These are phyloP conservation scores for Paraplagusia blochii DNA, from an alignment of 2,113 vertebrate species.

Conservation along the genomic window DNA sequence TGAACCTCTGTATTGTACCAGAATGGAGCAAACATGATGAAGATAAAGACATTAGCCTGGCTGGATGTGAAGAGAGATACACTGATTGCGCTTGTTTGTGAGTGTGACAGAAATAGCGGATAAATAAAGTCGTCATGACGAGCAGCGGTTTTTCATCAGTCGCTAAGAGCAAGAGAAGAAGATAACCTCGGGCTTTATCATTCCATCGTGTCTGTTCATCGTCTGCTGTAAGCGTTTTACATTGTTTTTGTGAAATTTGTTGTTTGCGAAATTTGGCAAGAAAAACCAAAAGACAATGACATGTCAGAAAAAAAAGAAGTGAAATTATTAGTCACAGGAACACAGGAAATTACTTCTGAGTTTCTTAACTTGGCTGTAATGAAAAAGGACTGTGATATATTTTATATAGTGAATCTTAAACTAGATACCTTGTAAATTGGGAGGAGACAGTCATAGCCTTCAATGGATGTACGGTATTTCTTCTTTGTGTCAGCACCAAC, in stretches of 20 bases:
- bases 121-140: conserved; percentile 38
- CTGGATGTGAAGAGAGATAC: conserved; percentile 41
- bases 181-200: conserved; percentile 34
- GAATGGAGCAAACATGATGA: conserved; percentile 35
- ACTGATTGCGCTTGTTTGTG: conserved; percentile 13
- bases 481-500: too few species aligned
- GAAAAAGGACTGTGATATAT: too few species aligned
- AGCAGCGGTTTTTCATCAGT: conserved; percentile 13
- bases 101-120: conserved; percentile 19
- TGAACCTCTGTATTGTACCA: not conserved
- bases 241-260: conserved; percentile 13
- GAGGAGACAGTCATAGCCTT: too few species aligned
- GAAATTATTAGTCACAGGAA: conserved; percentile 13
- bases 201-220: conserved; percentile 24
- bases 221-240: conserved; percentile 26
- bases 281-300: conserved; percentile 3
- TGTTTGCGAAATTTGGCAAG: conserved; percentile 5
- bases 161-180: conserved; percentile 27
- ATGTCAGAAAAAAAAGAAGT: not conserved
- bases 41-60: conserved; percentile 45
- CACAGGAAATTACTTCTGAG: not conserved
- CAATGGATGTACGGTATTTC: too few species aligned
- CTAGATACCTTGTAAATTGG: too few species aligned
- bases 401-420: too few species aligned
- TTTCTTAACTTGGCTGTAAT: too few species aligned